phyloP scores from a whole-genome alignment of 2,888 invertebrate species.

The Deilephila elpenor region DNA sequence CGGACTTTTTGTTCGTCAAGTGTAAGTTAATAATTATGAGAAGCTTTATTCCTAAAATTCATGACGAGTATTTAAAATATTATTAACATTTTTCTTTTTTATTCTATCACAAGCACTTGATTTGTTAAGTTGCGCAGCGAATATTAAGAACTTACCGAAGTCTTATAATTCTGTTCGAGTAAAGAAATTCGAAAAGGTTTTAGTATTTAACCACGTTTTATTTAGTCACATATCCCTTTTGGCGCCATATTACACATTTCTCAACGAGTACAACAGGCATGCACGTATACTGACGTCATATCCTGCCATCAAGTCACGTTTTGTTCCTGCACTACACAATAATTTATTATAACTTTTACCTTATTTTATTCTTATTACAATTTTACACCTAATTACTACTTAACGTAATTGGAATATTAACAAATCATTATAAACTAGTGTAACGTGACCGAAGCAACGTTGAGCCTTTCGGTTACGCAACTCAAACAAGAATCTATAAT shows the following conservation, averaged over 20 bases:
- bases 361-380: neutral
- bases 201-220: neutral
- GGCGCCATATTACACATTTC: conserved; percentile 6
- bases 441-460: neutral
- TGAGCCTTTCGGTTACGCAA: conserved; percentile 62
- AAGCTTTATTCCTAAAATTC: too few relatives aligned
- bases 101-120: too few relatives aligned
- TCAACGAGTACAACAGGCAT: conserved; percentile 11
- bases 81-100: too few relatives aligned
- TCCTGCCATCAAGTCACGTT: conserved; percentile 39
- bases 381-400: neutral
- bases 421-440: neutral
- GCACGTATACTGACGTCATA: conserved; percentile 54
- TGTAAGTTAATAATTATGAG: neutral
- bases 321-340: conserved; percentile 4
- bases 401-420: neutral
- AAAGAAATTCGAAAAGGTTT: neutral
- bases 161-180: neutral
- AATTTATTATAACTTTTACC: neutral
- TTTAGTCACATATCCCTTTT: neutral
- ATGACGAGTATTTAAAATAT: too few relatives aligned
- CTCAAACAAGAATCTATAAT: conserved; percentile 50
- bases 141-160: neutral
- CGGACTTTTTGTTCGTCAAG: neutral
- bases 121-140: neutral